Evolutionary conservation across 2,888 invertebrate genomes (phyloP), one percentile per base, ranked within the genome.

Genomic region (Catonia carolina): DNA sequence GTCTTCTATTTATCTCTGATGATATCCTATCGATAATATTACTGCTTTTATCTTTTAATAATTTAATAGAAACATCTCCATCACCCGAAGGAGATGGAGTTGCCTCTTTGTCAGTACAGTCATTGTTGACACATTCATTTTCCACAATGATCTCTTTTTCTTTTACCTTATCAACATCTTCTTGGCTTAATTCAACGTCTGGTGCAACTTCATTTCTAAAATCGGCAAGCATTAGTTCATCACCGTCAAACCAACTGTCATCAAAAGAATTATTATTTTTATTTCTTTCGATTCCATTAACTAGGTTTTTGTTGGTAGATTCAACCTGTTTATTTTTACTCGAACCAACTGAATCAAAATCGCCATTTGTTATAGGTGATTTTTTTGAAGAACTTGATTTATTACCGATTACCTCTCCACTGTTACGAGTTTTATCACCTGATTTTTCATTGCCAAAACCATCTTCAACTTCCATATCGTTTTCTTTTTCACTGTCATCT

Each of bases 211-310:
- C 45, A 15, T 45, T 22, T 10, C 45, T 45, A 27, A 45, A 45
- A 45, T 45, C 45, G 2, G 45, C 45, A 12, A 45, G 22, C 45
- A 45, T 45, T 7, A 17, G 8, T 18, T 45, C 45, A 23, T 45
- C 45, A 22, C 14, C 18, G n/a, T 7, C 5, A 20, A 45, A 33
- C 37, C 41, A 20, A 35, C 4, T n/a, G 37, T 47, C 47, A 23
- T 27, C 47, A 27, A n/a, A n/a, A n/a, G n/a, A n/a, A n/a, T n/a
- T 47, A 15, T 47, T 23, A 47, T 47, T 47, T 27, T 23, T 6
- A 47, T 8, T 27, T 18, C 8, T 2, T 42, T 22, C 20, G 18
- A 12, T 42, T 18, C 18, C 6, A 2, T 7, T 18, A 41, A 41
- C 6, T 41, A 17, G 2, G 41, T 14, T 42, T n/a, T n/a, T n/a